Conservation (phyloP, 2,888 invertebrate species). For the Limnephilus auricula region DNA sequence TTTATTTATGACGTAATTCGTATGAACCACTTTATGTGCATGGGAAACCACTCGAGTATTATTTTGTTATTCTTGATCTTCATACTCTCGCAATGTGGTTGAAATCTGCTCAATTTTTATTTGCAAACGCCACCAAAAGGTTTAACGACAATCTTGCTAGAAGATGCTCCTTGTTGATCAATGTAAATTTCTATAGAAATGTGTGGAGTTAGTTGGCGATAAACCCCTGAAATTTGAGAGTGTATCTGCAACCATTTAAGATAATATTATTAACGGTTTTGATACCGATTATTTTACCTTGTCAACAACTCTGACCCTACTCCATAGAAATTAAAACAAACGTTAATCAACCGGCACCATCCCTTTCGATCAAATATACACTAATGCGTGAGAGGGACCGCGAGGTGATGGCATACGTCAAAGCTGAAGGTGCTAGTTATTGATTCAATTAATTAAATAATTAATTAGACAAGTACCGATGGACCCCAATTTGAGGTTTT, state of each 20-base stretch:
- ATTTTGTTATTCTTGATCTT: background rate
- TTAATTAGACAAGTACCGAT: constrained; percentile 6
- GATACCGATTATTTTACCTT: background rate
- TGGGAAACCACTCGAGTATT: background rate
- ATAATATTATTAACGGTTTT: background rate
- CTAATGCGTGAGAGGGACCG: background rate
- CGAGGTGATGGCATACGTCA: constrained; percentile 21
- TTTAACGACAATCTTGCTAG: background rate
- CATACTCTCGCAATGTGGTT: background rate
- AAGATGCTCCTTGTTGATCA: background rate
- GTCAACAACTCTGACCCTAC: background rate
- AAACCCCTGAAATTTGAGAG: background rate
- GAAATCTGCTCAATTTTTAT: background rate
- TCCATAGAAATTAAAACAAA: background rate
- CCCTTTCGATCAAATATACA: background rate
- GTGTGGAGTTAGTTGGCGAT: background rate
- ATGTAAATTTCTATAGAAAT: background rate
- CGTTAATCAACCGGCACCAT: constrained; percentile 14
- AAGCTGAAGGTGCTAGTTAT: constrained; percentile 53
- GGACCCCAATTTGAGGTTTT: constrained; percentile 1
- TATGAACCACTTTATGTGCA: background rate
- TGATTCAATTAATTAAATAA: constrained; percentile 1
- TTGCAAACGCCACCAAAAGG: background rate
- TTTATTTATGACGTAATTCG: background rate
- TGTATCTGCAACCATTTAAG: background rate